phyloP scores from a whole-genome alignment of 2,888 invertebrate genomes.

The Chrysolina americana region DNA sequence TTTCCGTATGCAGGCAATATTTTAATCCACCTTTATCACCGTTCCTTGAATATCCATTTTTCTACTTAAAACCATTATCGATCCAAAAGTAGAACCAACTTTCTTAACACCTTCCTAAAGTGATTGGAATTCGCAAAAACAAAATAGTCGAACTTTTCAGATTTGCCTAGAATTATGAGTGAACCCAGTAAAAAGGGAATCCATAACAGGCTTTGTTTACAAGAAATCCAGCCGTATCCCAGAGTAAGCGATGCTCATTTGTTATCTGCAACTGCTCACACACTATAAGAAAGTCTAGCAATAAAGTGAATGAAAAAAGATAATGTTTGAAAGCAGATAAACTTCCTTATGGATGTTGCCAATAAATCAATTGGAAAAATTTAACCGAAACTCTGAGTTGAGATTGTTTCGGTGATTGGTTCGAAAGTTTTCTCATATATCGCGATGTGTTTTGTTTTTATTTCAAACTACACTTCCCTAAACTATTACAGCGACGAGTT shows the following conservation, averaged over 20 bases:
- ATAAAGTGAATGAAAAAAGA: constrained; percentile 40
- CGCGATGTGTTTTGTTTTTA: no score
- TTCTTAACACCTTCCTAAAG: no score
- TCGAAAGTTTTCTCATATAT: background rate
- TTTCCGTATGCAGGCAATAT: no score
- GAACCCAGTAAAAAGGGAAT: background rate
- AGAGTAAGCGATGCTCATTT: constrained; percentile 29
- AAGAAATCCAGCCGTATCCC: background rate
- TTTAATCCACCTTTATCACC: no score
- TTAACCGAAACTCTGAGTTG: background rate
- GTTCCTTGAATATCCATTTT: no score
- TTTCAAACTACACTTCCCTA: no score
- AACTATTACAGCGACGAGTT: no score
- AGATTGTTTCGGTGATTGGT: background rate
- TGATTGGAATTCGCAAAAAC: no score
- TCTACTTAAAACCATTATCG: no score
- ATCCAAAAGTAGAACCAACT: no score
- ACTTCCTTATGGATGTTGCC: constrained; percentile 42
- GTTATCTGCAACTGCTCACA: constrained; percentile 36
- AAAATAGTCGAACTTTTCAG: background rate
- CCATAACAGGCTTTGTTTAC: background rate
- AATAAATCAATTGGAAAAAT: constrained; percentile 38
- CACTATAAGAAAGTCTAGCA: constrained; percentile 39
- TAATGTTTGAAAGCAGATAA: constrained; percentile 39
- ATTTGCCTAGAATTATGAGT: background rate